Conservation (phyloP, 2,797 vertebrate genomes). For the Leptatherina wallacei region DNA sequence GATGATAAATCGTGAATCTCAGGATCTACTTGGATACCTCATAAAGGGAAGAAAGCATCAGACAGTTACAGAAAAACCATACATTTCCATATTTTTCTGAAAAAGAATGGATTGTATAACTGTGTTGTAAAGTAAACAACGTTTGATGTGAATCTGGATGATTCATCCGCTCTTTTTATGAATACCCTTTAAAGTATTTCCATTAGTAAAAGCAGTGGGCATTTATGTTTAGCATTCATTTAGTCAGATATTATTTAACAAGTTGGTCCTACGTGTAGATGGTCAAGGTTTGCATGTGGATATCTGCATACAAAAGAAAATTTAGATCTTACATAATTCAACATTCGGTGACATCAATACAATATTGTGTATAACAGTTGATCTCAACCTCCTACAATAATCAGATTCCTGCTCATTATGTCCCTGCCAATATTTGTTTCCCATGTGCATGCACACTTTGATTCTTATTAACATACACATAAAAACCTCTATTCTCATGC, state of each 20-base stretch:
- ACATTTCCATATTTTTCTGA: not conserved
- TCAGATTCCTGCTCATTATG: no score
- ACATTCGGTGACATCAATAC: not conserved
- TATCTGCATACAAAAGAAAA: not conserved
- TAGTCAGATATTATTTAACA: not conserved
- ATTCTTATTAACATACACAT: not conserved
- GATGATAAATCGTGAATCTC: not conserved
- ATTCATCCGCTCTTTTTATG: not conserved
- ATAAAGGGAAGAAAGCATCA: not conserved
- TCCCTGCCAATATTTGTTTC: not conserved
- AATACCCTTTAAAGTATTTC: not conserved
- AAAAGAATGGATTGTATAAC: not conserved
- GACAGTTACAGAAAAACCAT: not conserved
- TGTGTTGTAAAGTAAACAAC: not conserved
- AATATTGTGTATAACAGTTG: not conserved
- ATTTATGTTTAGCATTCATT: not conserved
- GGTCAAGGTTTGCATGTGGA: no score
- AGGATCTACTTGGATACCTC: not conserved
- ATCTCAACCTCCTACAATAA: not conserved
- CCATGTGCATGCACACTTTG: not conserved
- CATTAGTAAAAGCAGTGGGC: not conserved
- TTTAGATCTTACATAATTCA: not conserved
- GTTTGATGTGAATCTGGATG: not conserved
- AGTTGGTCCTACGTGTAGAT: no score
- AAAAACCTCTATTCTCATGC: not conserved